Evolutionary conservation across 1,140 invertebrate genomes (phyloP), one percentile per base, ranked within the genome.

Genomic region (Camponotus floridanus): DNA sequence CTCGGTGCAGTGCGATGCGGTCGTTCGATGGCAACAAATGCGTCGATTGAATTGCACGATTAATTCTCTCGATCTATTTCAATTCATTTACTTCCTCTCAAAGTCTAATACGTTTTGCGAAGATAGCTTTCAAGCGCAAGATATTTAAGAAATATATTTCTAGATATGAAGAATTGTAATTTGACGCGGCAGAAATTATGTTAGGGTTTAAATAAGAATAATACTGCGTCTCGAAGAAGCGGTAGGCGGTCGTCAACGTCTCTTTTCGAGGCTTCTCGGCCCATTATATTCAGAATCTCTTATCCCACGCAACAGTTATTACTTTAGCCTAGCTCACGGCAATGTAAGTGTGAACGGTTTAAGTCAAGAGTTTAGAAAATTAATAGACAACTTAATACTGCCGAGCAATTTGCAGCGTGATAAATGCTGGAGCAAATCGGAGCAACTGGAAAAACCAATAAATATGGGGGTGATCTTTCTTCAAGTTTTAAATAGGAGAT

Each of bases 261-360:
- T 21, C 55, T 68, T 70, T 80, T 80, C 64, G 42, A 33, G 26
- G 33, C 9, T 80, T 55, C 33, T n/a, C 31, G 31, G 51, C 6
- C 8, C 33, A 68, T 70, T 68, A 68, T 68, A 55, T 68, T 70
- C 64, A 55, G 76, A 80, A 70, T 68, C 15, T 51, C 48, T 51
- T 45, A 33, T 70, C 76, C 76, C 65, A 80, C 76, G 76, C 62
- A 55, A 39, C 45, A 26, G 70, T 80, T 80, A 64, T 79, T 68
- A 39, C 42, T 51, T 51, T 26, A 21, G 26, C 45, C 45, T 62
- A n/a, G 65, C 65, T 45, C 13, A n/a, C n/a, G 45, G 64, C 76
- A 26, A 26, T 55, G 45, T 36, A 70, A 80, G 21, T 7, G 31
- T 36, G 33, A 68, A 39, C n/a, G 26, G 42, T 79, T 68, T 55